Base-by-base conservation (phyloP, 2,797 vertebrate genomes). In the Distichodus sexfasciatus region DNA sequence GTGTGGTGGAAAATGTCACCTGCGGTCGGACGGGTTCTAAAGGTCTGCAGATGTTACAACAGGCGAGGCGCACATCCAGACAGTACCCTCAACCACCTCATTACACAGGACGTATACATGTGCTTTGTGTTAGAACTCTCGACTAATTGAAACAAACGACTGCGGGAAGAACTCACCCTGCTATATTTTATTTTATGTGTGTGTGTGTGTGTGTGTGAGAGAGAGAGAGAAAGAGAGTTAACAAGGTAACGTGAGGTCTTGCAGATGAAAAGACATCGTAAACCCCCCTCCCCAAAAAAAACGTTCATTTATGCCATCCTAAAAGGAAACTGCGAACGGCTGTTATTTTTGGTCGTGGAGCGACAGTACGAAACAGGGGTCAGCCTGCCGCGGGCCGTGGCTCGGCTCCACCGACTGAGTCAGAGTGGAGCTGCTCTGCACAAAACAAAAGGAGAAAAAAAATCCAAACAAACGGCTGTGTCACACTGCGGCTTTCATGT, bases 401-500 rank as follows among this genome's bases (percentile, higher is more conserved):
- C 17, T 23, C 54, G 1, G 40, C 51, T 47, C 26, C n/a, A 57
- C 53, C 60, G 46, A 54, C 40, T 53, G 54, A 58, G 6, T 58
- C 33, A 58, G 15, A 4, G 40, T 4, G 41, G 33, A 44, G 24
- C 26, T 6, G 21, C 1, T 24, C 33, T 40, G 11, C 12, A n/a
- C n/a, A n/a, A n/a, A n/a, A n/a, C n/a, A n/a, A n/a, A n/a, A n/a
- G n/a, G n/a, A n/a, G n/a, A n/a, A n/a, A n/a, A n/a, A 38, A 57
- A 38, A 36, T 11, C 31, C 15, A 50, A 41, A 53, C 6, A 21
- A 36, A 60, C 8, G 29, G 33, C 46, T 76, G 64, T 63, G 15
- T 81, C 79, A 83, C 60, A 47, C 76, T 71, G 46, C 19, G 40
- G 61, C 77, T 69, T 66, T 64, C 46, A 59, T 80, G 81, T n/a